Base-by-base conservation (phyloP, 2,797 vertebrate species). In the Melanogrammus aeglefinus region DNA sequence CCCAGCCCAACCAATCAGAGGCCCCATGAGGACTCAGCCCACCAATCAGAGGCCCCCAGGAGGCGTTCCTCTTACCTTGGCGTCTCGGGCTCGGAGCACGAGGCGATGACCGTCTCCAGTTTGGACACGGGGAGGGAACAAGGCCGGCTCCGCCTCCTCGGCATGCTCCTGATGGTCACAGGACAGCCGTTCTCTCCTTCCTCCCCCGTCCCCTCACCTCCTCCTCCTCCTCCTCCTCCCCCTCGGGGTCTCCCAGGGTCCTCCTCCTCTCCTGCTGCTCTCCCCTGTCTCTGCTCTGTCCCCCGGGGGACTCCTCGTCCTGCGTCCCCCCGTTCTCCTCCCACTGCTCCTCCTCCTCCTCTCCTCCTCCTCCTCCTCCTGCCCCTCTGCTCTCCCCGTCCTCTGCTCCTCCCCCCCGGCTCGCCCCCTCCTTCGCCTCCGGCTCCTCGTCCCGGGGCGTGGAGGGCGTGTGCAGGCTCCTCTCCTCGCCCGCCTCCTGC, bases 111-210 rank as follows among this genome's bases (percentile, higher is more conserved):
- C 0, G 95, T 98, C 87, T 99, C 97, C 76, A 99, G 94, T 85
- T 99, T 97, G 0, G 97, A 99, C 82, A 99, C 97, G 0, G 97
- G 97, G 63, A 99, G 87, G 1, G 97, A 99, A 84, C 96, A 97
- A 0, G 97, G 97, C 70, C 70, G 35, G 8, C 33, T 72, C 70
- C 33, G 35, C 18, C 70, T 72, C 70, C 70, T 72, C 13, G 70
- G 29, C 70, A 35, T 7, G 6, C 29, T 72, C 70, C 70, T 72
- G 70, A 72, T 72, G 27, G 70, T 72, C 70, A 72, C 70, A 16
- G 70, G 33, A 29, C 70, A 35, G 21, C 70, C 70, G 6, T 72
- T 35, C 18, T 35, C 70, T 31, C 33, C 70, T n/a, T 31, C 88
- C 29, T 89, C 93, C 75, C 94, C 93, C 39, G 74, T 35, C 35